Percentiles rank a stretch among this genome's conserved stretches.
Evolutionary conservation across 2,113 vertebrate species (phyloP).

Genomic region (Pluvialis apricaria): DNA sequence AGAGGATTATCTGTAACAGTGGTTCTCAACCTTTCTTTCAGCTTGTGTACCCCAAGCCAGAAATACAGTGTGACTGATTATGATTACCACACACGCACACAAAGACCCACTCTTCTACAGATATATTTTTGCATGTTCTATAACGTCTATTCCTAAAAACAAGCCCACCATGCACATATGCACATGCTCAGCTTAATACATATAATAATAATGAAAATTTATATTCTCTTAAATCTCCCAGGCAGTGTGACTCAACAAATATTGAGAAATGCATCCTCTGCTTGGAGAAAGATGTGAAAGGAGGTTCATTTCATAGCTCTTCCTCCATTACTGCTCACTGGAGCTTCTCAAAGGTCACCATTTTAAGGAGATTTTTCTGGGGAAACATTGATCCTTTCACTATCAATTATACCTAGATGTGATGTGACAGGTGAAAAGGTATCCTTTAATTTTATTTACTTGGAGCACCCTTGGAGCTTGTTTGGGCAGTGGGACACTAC

Average conservation of each 20-base stretch:
- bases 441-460: background rate
- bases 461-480: background rate
- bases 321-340: background rate
- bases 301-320: background rate
- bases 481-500: background rate
- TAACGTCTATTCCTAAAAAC: background rate
- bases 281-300: background rate
- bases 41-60: constrained; percentile 10
- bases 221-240: background rate
- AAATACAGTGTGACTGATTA: constrained; percentile 44
- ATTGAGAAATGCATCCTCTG: background rate
- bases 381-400: background rate
- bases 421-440: background rate
- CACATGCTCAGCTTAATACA: background rate
- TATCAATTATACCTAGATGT: background rate
- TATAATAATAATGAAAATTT: background rate
- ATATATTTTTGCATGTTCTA: background rate
- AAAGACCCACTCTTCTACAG: background rate
- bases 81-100: background rate
- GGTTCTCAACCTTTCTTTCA: constrained; percentile 41
- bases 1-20: constrained; percentile 53
- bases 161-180: background rate
- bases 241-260: background rate
- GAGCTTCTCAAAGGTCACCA: background rate
- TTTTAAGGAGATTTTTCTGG: background rate